Base-by-base conservation (phyloP, 2,797 vertebrate genomes). In the Melanotaenia parkinsoni region DNA sequence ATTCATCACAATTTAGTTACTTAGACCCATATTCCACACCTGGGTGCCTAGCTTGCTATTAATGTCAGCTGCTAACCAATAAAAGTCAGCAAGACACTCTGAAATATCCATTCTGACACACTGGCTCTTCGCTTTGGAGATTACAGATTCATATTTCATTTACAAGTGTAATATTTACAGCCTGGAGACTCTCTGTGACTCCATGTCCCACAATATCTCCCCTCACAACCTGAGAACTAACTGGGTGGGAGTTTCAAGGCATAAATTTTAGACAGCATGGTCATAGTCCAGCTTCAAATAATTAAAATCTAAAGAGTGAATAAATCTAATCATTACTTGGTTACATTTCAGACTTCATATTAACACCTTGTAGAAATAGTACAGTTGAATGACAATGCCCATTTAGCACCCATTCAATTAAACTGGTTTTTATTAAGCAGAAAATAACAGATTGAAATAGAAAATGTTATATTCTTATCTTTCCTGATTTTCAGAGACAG, bases 1-100 rank as follows among this genome's bases (percentile, higher is more conserved):
- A 92, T 93, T 93, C 72, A 92, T 94, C 90, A 91, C 77, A 85
- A 92, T 93, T 93, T 92, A 89, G 83, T 84, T 89, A 89, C 86
- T 91, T 89, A 92, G 88, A 56, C 62, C 66, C 70, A 83, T 91
- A 88, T 87, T 89, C 86, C 76, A 89, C 88, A 94, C 91, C 88
- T 91, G 90, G 87, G 82, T 84, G 86, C 80, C 79, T 86, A 89
- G 82, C 82, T 83, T 90, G 81, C 82, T 72, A 84, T 88, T 90
- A 88, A 86, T 85, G 83, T 90, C 88, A 81, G 76, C 81, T 80
- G 83, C 80, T 84, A 81, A 84, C 86, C 75, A 81, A 77, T 80
- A 85, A 77, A 81, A 91, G 80, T 80, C 80, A 82, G 79, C 7
- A 40, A 81, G 86, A 89, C 79, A 81, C 74, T 79, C 50, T 72